Evolutionary conservation across 2,888 invertebrate species (phyloP).

Genomic region (Sinohyriopsis cumingii): DNA sequence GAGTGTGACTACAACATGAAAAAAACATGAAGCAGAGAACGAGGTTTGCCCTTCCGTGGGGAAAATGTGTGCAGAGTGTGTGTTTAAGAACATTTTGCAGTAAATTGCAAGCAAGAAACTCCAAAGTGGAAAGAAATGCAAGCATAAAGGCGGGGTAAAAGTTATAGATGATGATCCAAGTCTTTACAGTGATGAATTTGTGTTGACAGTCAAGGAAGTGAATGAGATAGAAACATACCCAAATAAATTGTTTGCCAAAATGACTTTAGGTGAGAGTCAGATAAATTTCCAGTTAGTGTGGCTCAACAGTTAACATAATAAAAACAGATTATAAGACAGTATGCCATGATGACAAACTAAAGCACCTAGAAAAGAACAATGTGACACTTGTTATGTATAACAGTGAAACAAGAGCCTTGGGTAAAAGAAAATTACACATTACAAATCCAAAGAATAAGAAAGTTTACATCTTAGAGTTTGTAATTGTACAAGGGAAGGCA

Average conservation of each 20-base stretch:
- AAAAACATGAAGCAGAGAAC: conserved; percentile 3
- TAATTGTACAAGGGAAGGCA: conserved; percentile 9
- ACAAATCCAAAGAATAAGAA: conserved; percentile 16
- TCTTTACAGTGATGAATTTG: neutral
- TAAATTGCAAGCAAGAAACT: neutral
- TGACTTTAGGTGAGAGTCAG: conserved; percentile 4
- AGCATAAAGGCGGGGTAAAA: neutral
- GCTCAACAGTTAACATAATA: conserved; percentile 21
- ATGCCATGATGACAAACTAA: conserved; percentile 7
- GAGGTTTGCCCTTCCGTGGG: conserved; percentile 12
- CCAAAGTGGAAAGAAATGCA: neutral
- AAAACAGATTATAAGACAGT: conserved; percentile 11
- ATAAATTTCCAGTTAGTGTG: conserved; percentile 19
- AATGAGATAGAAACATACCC: conserved; percentile 2
- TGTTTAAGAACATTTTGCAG: conserved; percentile 9
- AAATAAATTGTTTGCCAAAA: conserved; percentile 13
- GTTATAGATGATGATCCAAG: neutral
- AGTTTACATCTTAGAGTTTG: conserved; percentile 22
- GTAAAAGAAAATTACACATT: conserved; percentile 8
- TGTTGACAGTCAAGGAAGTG: neutral
- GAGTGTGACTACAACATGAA: conserved; percentile 14
- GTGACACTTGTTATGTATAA: conserved; percentile 21
- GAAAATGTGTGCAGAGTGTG: conserved; percentile 11
- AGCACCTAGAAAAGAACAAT: conserved; percentile 6
- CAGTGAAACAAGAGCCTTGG: conserved; percentile 19